Evolutionary conservation across 2,888 invertebrate species (phyloP).

Genomic region (Lochmaea capreae): DNA sequence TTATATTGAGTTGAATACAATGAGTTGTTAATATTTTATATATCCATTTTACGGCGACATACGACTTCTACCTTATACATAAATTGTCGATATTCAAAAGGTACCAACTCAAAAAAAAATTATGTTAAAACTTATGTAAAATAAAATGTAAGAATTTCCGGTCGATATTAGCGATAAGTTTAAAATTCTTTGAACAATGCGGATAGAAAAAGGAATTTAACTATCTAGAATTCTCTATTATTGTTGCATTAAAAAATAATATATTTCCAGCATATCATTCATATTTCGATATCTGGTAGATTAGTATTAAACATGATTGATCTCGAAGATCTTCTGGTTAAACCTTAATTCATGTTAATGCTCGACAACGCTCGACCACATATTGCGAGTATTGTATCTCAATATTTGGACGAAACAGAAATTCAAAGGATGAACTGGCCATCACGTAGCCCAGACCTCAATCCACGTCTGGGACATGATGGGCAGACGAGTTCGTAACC

Average conservation of each 20-base stretch:
- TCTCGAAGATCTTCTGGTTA: background rate
- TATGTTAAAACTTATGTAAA: background rate
- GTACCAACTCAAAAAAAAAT: background rate
- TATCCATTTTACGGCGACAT: conserved; percentile 36
- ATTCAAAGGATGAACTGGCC: too few relatives aligned
- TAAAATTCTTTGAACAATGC: too few relatives aligned
- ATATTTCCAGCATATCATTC: background rate
- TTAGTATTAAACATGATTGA: background rate
- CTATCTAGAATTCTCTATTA: too few relatives aligned
- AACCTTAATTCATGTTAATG: conserved; percentile 13
- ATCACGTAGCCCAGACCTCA: too few relatives aligned
- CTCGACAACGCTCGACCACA: too few relatives aligned
- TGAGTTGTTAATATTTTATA: conserved; percentile 46
- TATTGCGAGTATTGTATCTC: too few relatives aligned
- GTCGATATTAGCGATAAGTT: background rate
- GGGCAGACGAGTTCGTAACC: too few relatives aligned
- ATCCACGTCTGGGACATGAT: too few relatives aligned
- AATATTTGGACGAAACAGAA: too few relatives aligned
- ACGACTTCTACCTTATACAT: conserved; percentile 27
- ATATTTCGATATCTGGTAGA: background rate
- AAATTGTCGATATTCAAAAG: conserved; percentile 5
- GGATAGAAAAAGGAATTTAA: too few relatives aligned
- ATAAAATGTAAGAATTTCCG: background rate
- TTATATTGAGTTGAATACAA: conserved; percentile 43
- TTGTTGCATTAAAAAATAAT: background rate